Conservation (phyloP, 92 coral and sea anemone genomes). For the Parazoanthus darwini region DNA sequence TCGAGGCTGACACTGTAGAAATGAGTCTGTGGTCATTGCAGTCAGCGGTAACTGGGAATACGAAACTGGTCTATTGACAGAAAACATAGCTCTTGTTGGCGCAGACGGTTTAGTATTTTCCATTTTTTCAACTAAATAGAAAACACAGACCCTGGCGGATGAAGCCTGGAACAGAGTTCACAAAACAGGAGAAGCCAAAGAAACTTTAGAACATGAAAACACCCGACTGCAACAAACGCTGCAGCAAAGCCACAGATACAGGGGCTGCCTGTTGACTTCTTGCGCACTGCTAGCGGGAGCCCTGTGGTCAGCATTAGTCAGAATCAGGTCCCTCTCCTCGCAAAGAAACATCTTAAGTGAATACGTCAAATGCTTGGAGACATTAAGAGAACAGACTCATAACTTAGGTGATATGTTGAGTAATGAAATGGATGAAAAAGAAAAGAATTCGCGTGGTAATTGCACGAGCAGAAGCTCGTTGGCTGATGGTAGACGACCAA, state of each 20-base stretch:
- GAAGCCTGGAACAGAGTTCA: conserved; percentile 95
- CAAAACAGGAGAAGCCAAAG: conserved; percentile 84
- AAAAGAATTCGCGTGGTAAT: conserved; percentile 46
- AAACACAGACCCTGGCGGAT: conserved; percentile 92
- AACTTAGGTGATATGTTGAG: conserved; percentile 87
- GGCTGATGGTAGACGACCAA: conserved; percentile 72
- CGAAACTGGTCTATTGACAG: too few species aligned
- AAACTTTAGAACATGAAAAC: conserved; percentile 87
- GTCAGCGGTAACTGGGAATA: too few species aligned
- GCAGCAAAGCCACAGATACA: conserved; percentile 76
- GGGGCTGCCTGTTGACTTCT: conserved; percentile 69
- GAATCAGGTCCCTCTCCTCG: conserved; percentile 80
- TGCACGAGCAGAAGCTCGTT: conserved; percentile 18
- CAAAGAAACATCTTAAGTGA: conserved; percentile 83
- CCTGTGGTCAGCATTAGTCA: conserved; percentile 89
- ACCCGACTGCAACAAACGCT: conserved; percentile 70
- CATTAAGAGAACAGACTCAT: conserved; percentile 75
- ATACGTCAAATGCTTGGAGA: conserved; percentile 66
- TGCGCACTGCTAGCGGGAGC: conserved; percentile 93
- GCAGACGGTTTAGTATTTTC: neutral
- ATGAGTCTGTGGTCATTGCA: too few species aligned
- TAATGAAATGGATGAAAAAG: conserved; percentile 77
- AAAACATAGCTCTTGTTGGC: neutral
- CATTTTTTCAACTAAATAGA: conserved; percentile 47
- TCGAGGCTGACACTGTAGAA: too few species aligned